Evolutionary conservation across 2,888 invertebrate genomes (phyloP), one percentile per base, ranked within the genome.

Genomic region (Syrphus vitripennis): DNA sequence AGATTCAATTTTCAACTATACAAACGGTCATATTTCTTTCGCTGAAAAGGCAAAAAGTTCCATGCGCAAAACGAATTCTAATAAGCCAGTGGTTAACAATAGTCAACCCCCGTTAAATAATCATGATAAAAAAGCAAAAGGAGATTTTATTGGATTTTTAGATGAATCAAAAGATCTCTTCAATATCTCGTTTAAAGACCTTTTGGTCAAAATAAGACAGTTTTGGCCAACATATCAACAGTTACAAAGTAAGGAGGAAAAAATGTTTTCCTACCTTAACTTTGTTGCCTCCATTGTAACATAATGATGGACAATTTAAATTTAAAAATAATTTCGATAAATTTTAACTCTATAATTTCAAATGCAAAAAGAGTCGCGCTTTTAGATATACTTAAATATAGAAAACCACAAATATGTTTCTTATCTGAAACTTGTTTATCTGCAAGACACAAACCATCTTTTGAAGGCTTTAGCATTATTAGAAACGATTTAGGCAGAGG

Each of bases 151-250:
- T n/a, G n/a, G n/a, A n/a, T n/a, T n/a, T n/a, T n/a, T n/a, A n/a
- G n/a, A n/a, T n/a, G n/a, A n/a, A n/a, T n/a, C n/a, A n/a, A n/a
- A n/a, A n/a, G n/a, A n/a, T n/a, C 26, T 42, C 3, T 40, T 61
- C 14, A 67, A 67, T 42, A 69, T 37, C 2, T 37, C 67, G 14
- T 37, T 37, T 12, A 37, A 19, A 53, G 67, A 69, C 14, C 37
- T 37, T 21, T 24, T 65, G 10, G n/a, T 65, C 21, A 69, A 53
- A 50, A 53, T 69, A 34, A 50, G 50, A 12, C 67, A 69, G 21
- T 69, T 53, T 34, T 69, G 50, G 67, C 50, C 50, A 14, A 12
- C 16, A 31, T 67, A 67, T 34, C 50, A 67, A 48, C 48, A 50
- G 45, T 21, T 29, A 10, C 57, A 61, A 61, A 40, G 24, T 34